These are phyloP conservation scores for Cyanocitta stelleri DNA, from an alignment of 2,113 vertebrate genomes.

Conservation along the genomic window DNA sequence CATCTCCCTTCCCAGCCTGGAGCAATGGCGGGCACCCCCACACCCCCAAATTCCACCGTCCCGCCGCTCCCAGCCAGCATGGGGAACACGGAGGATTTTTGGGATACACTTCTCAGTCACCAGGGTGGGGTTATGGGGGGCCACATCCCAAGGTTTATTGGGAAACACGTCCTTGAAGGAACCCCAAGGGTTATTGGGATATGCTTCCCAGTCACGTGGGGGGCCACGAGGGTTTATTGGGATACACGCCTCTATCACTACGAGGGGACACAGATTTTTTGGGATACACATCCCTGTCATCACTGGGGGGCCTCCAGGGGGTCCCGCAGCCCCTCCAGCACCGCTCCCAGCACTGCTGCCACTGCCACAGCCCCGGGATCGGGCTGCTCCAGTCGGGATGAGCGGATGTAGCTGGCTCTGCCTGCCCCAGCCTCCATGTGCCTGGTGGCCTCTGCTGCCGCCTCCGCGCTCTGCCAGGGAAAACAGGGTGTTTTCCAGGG, in stretches of 20 bases:
- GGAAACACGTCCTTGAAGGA: not conserved
- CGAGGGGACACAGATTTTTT: not conserved
- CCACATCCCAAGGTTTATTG: not conserved
- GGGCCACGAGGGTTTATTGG: not conserved
- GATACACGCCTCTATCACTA: not conserved
- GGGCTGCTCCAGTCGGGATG: conserved; percentile 74
- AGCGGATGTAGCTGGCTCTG: conserved; percentile 90
- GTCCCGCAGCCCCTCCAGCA: conserved; percentile 69
- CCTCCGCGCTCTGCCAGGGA: conserved; percentile 73
- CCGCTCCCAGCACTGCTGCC: conserved; percentile 76
- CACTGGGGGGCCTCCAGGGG: not conserved
- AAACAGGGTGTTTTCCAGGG: not conserved
- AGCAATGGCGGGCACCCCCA: rapidly evolving
- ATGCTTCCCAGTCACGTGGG: rapidly evolving
- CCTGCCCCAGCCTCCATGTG: conserved; percentile 84
- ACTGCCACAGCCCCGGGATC: conserved; percentile 87
- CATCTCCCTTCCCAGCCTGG: not conserved
- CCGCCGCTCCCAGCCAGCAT: not conserved
- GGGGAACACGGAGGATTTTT: not conserved
- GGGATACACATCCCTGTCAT: not conserved
- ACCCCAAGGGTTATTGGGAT: not conserved
- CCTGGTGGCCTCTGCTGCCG: conserved; percentile 81
- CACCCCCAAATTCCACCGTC: not conserved
- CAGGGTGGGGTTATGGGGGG: not conserved
- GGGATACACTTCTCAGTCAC: not conserved